phyloP scores from a whole-genome alignment of 2,888 invertebrate genomes.

The Mermis nigrescens region DNA sequence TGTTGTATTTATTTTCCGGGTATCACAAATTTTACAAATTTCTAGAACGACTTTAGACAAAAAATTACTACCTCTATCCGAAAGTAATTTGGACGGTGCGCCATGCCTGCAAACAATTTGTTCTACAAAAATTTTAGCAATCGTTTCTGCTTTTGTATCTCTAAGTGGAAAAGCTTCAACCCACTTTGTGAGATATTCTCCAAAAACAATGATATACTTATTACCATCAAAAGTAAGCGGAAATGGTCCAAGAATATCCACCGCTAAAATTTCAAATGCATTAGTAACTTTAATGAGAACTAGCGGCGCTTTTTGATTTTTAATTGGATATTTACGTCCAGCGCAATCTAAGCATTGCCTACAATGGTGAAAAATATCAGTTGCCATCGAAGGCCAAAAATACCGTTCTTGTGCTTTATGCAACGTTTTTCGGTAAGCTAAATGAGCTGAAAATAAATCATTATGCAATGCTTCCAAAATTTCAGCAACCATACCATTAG shows the following conservation, averaged over 20 bases:
- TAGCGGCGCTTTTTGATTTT: neutral
- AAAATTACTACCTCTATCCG: slow-evolving; percentile 18
- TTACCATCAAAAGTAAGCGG: slow-evolving; percentile 8
- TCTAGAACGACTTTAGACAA: slow-evolving; percentile 13
- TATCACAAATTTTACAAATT: slow-evolving; percentile 10
- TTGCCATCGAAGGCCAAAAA: slow-evolving; percentile 14
- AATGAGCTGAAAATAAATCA: slow-evolving; percentile 12
- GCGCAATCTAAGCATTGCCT: slow-evolving; percentile 12
- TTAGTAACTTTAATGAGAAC: slow-evolving; percentile 1
- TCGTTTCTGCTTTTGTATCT: neutral
- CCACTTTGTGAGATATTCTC: slow-evolving; percentile 11
- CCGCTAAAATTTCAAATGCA: slow-evolving; percentile 7
- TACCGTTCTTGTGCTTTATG: slow-evolving; percentile 7
- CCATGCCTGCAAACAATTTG: slow-evolving; percentile 8
- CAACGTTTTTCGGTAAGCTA: slow-evolving; percentile 11
- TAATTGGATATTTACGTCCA: neutral
- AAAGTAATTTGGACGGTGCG: slow-evolving; percentile 12
- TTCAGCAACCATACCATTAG: slow-evolving; percentile 12
- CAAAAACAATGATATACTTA: slow-evolving; percentile 13
- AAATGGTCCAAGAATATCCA: slow-evolving; percentile 13
- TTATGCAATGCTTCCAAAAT: slow-evolving; percentile 16
- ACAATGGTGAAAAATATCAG: slow-evolving; percentile 11
- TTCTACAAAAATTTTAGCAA: slow-evolving; percentile 4
- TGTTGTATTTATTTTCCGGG: slow-evolving; percentile 14
- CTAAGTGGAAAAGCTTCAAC: neutral